phyloP scores from a whole-genome alignment of 1,140 invertebrate genomes.

The Pogonus chalceus region DNA sequence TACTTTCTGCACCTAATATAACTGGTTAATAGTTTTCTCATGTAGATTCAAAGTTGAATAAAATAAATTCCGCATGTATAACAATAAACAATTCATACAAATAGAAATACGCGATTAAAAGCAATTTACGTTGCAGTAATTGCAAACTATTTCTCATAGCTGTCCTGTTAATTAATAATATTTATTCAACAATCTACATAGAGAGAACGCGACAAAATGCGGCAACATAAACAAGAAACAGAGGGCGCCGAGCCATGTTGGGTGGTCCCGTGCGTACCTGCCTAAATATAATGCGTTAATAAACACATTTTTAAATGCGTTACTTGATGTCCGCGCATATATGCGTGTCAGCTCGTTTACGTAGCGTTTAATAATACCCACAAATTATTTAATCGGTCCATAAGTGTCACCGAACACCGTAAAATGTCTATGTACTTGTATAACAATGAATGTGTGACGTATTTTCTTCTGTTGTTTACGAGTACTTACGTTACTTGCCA shows the following conservation, averaged over 20 bases:
- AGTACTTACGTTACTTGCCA: too few species aligned
- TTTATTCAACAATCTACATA: too few species aligned
- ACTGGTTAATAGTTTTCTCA: too few species aligned
- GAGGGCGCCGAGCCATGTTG: not conserved
- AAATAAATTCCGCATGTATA: too few species aligned
- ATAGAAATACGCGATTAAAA: not conserved
- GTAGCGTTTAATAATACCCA: not conserved
- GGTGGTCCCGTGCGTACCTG: not conserved
- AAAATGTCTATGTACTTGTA: too few species aligned
- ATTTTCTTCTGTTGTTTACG: too few species aligned
- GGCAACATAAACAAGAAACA: not conserved
- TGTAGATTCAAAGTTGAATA: too few species aligned
- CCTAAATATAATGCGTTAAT: not conserved
- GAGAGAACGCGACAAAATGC: not conserved
- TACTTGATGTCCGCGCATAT: not conserved
- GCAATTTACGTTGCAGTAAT: not conserved
- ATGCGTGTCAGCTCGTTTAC: not conserved
- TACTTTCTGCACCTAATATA: too few species aligned
- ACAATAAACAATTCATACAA: too few species aligned
- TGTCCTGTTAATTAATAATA: conserved; percentile 1
- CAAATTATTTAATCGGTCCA: not conserved
- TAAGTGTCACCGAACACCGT: too few species aligned
- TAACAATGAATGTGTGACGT: too few species aligned
- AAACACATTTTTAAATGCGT: not conserved
- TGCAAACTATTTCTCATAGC: not conserved